Evolutionary conservation across 2,888 invertebrate genomes (phyloP), one percentile per base, ranked within the genome.

Genomic region (Erebia aethiops): DNA sequence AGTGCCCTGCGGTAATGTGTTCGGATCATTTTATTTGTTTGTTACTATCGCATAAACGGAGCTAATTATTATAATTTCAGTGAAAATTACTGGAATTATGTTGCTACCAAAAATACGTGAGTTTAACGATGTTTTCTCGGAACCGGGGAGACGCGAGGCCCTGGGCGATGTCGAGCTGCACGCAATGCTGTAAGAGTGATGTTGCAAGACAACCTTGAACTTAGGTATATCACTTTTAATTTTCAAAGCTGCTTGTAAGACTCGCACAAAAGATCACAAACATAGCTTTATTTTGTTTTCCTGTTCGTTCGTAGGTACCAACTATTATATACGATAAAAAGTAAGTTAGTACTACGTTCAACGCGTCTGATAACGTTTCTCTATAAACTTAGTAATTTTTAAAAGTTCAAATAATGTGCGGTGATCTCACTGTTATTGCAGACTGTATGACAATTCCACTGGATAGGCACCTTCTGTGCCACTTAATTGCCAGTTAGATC

Each of bases 21-120:
- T 89, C 84, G 77, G 81, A 86, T 82, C 86, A 86, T 92, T 92
- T 92, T 92, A 93, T 93, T 92, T 93, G 92, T 93, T 93, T 93
- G 92, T 92, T 92, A 89, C 90, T 86, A 87, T 88, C 78, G 86
- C 90, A 90, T 91, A 93, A 93, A 93, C 88, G 88, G 86, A 85
- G 83, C 88, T 92, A 90, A 93, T 93, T 92, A 93, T 93, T 87
- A 92, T 92, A 92, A 93, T 93, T 92, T 92, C 89, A 84, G 84
- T 87, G 84, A 81, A 90, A 92, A 93, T 93, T 89, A 93, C 92
- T 89, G 89, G 91, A 89, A 93, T 93, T 93, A 93, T 88, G 87
- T 85, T 90, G 93, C 93, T 93, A 93, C 93, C 93, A 92, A 93
- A 93, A 89, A 91, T 92, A 92, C 91, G 89, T 91, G 90, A 91